Percentiles rank a stretch among this genome's conserved stretches.
phyloP scores from a whole-genome alignment of 30 jellyfish, hydroid and myxozoan genomes.

The Turritopsis dohrnii region DNA sequence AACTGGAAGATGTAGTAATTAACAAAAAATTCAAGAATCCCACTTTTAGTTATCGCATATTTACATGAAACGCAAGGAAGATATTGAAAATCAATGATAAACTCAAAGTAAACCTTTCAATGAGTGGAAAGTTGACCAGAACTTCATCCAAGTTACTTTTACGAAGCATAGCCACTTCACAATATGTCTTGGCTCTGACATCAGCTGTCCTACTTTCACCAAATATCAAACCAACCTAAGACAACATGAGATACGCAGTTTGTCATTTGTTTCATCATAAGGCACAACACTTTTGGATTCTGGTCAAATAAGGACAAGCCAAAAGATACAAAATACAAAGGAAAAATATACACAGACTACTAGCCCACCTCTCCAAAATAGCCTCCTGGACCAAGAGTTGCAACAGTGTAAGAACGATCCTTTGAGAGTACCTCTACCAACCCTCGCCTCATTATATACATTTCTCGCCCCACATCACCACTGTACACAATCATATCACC shows the following conservation, averaged over 20 bases:
- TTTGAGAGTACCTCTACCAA: conserved; percentile 62
- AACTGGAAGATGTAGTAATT: too few relatives aligned
- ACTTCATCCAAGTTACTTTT: conserved; percentile 44
- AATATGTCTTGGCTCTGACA: conserved; percentile 67
- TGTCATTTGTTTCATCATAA: too few relatives aligned
- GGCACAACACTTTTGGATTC: too few relatives aligned
- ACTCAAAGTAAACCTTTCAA: conserved; percentile 39
- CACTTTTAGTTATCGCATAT: too few relatives aligned
- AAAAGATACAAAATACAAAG: too few relatives aligned
- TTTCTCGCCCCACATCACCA: conserved; percentile 74
- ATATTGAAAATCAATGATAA: neutral
- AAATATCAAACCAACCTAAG: conserved; percentile 54
- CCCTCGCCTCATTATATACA: conserved; percentile 70
- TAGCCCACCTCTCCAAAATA: conserved; percentile 91
- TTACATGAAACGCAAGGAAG: neutral
- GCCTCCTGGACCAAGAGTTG: conserved; percentile 79
- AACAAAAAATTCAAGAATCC: too few relatives aligned
- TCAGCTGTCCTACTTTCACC: conserved; percentile 78
- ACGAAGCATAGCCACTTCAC: conserved; percentile 54
- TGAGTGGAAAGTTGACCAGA: conserved; percentile 40
- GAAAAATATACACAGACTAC: too few relatives aligned
- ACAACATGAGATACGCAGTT: neutral
- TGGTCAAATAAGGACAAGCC: too few relatives aligned
- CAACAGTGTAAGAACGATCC: conserved; percentile 53
- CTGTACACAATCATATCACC: conserved; percentile 58